A percentile compares a stretch with the other conserved stretches of the same genome.
Evolutionary conservation across 2,888 invertebrate genomes (phyloP).

Genomic region (Drosophila flavopinicola): DNA sequence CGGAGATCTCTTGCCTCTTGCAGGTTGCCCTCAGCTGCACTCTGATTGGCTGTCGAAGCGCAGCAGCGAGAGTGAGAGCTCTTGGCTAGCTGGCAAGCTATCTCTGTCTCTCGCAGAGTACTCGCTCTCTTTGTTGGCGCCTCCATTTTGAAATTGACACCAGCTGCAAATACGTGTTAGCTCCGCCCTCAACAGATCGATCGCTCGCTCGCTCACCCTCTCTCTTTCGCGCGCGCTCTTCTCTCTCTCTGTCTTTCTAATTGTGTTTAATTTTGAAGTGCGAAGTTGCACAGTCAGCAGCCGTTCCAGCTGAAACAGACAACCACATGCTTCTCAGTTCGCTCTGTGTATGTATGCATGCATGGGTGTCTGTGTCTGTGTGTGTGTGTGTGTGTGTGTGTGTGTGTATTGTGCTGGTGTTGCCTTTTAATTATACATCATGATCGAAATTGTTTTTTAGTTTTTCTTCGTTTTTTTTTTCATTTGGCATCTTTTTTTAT

Average conservation of each 20-base stretch:
- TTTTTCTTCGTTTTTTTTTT: conserved; percentile 43
- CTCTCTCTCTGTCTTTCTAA: conserved; percentile 52
- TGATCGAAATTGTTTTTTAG: conserved; percentile 77
- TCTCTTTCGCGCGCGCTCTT: conserved; percentile 8
- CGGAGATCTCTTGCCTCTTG: conserved; percentile 16
- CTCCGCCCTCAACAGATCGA: conserved; percentile 59
- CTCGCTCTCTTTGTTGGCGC: conserved; percentile 59
- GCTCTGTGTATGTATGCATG: conserved; percentile 3
- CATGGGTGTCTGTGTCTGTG: conserved; percentile 16
- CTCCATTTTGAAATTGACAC: conserved; percentile 83
- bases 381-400: conserved; percentile 16
- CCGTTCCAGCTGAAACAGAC: conserved; percentile 37
- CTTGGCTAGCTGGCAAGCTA: conserved; percentile 16
- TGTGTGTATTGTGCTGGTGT: conserved; percentile 41
- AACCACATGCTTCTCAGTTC: conserved; percentile 38
- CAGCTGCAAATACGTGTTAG: conserved; percentile 47
- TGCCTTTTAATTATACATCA: conserved; percentile 80
- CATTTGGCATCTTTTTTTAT: conserved; percentile 71
- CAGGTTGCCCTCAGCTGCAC: conserved; percentile 33
- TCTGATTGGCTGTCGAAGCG: conserved; percentile 36
- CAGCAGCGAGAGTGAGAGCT: conserved; percentile 30
- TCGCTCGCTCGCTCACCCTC: conserved; percentile 14
- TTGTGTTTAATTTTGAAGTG: conserved; percentile 79
- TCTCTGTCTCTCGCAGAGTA: conserved; percentile 25
- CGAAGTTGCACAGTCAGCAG: conserved; percentile 79